phyloP scores from a whole-genome alignment of 2,888 invertebrate genomes.

The Epinotia bilunana region DNA sequence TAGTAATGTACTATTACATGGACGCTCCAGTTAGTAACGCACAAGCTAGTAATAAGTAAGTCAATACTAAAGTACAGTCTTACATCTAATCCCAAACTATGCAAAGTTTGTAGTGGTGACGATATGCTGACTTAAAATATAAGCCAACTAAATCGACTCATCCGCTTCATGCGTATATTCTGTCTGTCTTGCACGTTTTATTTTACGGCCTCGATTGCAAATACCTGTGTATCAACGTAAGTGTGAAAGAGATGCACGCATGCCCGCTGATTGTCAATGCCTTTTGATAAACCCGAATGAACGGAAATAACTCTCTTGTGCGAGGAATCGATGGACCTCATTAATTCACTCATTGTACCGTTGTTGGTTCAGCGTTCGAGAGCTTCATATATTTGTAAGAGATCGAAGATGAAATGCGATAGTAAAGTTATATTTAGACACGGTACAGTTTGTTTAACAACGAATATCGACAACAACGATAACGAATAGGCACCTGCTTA shows the following conservation, averaged over 20 bases:
- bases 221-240: slow-evolving; percentile 30
- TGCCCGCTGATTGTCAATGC: background rate
- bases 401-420: background rate
- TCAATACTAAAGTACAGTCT: too few relatives aligned
- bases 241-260: slow-evolving; percentile 25
- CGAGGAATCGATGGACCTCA: slow-evolving; percentile 25
- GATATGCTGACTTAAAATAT: too few relatives aligned
- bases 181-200: background rate
- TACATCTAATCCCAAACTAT: too few relatives aligned
- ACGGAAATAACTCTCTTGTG: slow-evolving; percentile 9
- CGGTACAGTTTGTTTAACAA: background rate
- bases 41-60: too few relatives aligned
- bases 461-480: too few relatives aligned
- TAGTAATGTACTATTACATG: too few relatives aligned
- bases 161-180: background rate
- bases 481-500: too few relatives aligned
- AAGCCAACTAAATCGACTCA: background rate
- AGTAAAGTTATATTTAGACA: background rate
- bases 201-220: slow-evolving; percentile 9
- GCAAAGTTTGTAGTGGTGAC: too few relatives aligned
- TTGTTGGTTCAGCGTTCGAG: background rate
- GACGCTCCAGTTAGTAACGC: too few relatives aligned
- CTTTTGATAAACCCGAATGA: slow-evolving; percentile 21
- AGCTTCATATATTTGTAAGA: background rate
- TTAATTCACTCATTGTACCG: slow-evolving; percentile 8